phyloP scores from a whole-genome alignment of 1,140 invertebrate genomes.

The Euwallacea fornicatus region DNA sequence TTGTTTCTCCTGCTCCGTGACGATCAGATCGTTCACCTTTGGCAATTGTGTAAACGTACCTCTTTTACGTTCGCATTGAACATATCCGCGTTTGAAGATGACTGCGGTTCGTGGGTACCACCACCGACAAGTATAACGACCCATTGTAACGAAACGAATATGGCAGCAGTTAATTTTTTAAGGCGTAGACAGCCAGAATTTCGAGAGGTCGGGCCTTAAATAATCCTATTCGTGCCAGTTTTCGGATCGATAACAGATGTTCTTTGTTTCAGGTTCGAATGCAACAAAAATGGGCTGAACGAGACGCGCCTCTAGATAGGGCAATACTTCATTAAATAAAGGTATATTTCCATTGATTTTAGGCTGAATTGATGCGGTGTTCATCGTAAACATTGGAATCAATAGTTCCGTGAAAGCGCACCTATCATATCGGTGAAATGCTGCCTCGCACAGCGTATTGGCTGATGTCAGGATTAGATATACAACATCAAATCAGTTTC shows the following conservation, averaged over 20 bases:
- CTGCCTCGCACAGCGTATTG: too few species aligned
- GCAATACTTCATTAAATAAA: constrained; percentile 38
- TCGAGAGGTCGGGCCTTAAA: not conserved
- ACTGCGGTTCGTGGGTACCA: too few species aligned
- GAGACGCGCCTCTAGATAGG: constrained; percentile 27
- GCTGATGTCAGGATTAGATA: too few species aligned
- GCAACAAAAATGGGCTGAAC: constrained; percentile 50
- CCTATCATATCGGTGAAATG: too few species aligned
- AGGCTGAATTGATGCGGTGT: too few species aligned
- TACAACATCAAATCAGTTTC: too few species aligned
- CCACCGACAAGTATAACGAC: too few species aligned
- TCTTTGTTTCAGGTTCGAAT: constrained; percentile 40
- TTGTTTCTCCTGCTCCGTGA: constrained; percentile 9
- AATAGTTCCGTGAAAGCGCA: too few species aligned
- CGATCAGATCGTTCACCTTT: constrained; percentile 38
- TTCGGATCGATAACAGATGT: constrained; percentile 18
- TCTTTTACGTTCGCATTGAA: constrained; percentile 30
- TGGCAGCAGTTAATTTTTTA: constrained; percentile 1
- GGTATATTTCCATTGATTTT: constrained; percentile 14
- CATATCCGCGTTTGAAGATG: constrained; percentile 8
- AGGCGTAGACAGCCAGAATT: too few species aligned
- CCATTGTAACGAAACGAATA: too few species aligned
- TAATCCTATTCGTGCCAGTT: not conserved
- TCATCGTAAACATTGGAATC: too few species aligned
- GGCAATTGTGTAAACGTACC: constrained; percentile 36